A percentile compares a stretch with the other conserved stretches of the same genome.
Evolutionary conservation across 2,888 invertebrate species (phyloP).

Genomic region (Anticlea derivata): DNA sequence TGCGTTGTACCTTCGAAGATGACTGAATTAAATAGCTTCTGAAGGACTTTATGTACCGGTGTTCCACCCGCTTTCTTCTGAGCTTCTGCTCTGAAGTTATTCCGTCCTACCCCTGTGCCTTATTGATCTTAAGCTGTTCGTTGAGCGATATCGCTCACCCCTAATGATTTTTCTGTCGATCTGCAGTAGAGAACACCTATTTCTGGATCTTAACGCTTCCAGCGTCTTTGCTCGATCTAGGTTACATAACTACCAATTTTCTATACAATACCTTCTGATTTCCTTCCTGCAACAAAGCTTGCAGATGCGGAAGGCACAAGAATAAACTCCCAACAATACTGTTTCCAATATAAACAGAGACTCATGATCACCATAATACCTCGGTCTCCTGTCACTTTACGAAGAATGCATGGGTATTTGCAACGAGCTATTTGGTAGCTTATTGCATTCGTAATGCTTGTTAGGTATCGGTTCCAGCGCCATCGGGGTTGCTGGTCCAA

Average conservation of each 20-base stretch:
- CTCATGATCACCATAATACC: slow-evolving; percentile 16
- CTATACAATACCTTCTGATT: not conserved
- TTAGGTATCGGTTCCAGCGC: slow-evolving; percentile 57
- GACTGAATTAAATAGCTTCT: no score
- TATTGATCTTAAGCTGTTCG: no score
- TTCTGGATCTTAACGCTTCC: no score
- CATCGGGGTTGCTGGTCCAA: slow-evolving; percentile 36
- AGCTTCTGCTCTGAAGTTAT: no score
- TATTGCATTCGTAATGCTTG: slow-evolving; percentile 71
- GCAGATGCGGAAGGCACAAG: not conserved
- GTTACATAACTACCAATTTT: not conserved
- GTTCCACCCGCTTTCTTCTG: no score
- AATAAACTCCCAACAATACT: slow-evolving; percentile 10
- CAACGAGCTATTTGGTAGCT: slow-evolving; percentile 51
- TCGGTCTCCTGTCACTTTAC: slow-evolving; percentile 19
- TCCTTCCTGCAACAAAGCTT: not conserved
- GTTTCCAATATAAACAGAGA: slow-evolving; percentile 14
- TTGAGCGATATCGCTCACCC: no score
- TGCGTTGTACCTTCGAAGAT: no score
- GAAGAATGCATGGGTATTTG: slow-evolving; percentile 38
- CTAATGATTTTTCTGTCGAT: no score
- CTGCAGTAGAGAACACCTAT: no score
- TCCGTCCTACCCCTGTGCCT: no score
- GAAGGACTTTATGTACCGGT: no score
- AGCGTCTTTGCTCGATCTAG: no score